Evolutionary conservation across 1,140 invertebrate species (phyloP).

Genomic region (Gyrodactylus bullatarudis): DNA sequence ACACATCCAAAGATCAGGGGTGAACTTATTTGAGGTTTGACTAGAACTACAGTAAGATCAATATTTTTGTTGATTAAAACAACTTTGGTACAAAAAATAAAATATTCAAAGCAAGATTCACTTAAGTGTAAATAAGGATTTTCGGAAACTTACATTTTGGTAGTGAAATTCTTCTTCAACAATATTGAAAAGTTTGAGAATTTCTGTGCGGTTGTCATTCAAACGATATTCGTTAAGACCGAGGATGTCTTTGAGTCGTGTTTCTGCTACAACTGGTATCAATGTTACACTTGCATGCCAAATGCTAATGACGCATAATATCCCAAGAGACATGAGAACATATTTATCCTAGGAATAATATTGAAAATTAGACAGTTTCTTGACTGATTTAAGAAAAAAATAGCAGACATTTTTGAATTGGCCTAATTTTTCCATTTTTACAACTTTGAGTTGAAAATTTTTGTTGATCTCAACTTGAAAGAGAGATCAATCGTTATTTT

Average conservation of each 20-base stretch:
- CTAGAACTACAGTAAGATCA: too few relatives aligned
- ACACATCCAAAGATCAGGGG: too few relatives aligned
- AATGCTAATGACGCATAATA: constrained; percentile 9
- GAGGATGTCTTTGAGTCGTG: not conserved
- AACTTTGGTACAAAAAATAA: too few relatives aligned
- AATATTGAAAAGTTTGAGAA: not conserved
- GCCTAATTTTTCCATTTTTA: not conserved
- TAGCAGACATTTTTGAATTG: not conserved
- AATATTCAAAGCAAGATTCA: too few relatives aligned
- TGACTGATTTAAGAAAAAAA: not conserved
- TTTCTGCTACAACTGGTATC: not conserved
- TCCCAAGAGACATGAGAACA: constrained; percentile 9
- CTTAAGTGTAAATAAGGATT: too few relatives aligned
- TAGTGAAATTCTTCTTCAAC: not conserved
- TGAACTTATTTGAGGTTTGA: too few relatives aligned
- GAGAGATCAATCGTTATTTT: not conserved
- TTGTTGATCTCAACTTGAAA: too few relatives aligned
- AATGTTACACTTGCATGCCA: constrained; percentile 22
- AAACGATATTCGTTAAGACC: not conserved
- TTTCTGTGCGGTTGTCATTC: not conserved
- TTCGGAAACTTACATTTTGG: not conserved
- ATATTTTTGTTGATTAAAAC: too few relatives aligned
- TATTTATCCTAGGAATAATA: constrained; percentile 9
- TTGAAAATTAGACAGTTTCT: not conserved
- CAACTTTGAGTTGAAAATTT: too few relatives aligned